Conservation (phyloP, 2,888 invertebrate genomes). For the Drosophila borborema region DNA sequence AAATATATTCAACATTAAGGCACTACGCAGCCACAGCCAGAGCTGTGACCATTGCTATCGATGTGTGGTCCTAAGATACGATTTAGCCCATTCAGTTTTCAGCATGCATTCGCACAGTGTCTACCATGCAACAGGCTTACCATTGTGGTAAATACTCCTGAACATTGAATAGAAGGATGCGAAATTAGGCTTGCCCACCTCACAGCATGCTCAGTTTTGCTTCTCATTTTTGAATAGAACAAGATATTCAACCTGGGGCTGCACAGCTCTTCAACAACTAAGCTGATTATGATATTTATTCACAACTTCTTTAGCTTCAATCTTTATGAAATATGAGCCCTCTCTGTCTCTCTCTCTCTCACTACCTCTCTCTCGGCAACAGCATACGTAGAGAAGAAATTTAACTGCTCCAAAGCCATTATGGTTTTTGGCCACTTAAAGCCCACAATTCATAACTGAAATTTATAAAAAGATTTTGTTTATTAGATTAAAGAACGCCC, state of each 20-base stretch:
- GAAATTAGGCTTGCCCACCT: neutral
- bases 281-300: constrained; percentile 4
- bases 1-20: constrained; percentile 48
- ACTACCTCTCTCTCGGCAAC: too few relatives aligned
- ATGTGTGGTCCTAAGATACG: constrained; percentile 18
- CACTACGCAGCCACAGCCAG: constrained; percentile 5
- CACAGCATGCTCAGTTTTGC: neutral
- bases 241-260: neutral
- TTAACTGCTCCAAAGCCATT: too few relatives aligned
- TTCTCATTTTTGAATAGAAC: neutral
- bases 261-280: neutral
- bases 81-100: constrained; percentile 20
- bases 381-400: too few relatives aligned
- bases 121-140: constrained; percentile 9
- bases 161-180: neutral
- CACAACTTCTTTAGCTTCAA: too few relatives aligned
- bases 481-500: neutral
- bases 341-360: too few relatives aligned
- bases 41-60: constrained; percentile 37
- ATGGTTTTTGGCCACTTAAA: too few relatives aligned
- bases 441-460: neutral
- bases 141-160: neutral
- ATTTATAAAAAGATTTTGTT: neutral
- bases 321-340: too few relatives aligned
- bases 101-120: neutral